Percentiles rank a stretch among this genome's conserved stretches.
These are phyloP conservation scores for Melikaiella ostensackeni DNA, from an alignment of 2,888 invertebrate genomes.

Conservation along the genomic window DNA sequence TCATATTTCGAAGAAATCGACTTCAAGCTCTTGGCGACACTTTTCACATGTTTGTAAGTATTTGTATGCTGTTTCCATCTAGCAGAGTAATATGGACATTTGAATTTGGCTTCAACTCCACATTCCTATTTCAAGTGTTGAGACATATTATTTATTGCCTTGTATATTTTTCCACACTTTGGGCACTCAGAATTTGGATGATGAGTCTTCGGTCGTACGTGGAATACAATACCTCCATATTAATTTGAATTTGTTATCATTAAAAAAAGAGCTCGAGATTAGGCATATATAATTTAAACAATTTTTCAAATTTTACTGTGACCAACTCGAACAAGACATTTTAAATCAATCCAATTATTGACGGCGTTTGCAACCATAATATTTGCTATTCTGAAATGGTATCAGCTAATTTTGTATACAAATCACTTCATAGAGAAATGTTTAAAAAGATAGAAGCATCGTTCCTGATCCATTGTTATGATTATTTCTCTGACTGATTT, in stretches of 20 bases:
- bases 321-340: too few species aligned
- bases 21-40: slow-evolving; percentile 51
- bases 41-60: slow-evolving; percentile 56
- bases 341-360: too few species aligned
- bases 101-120: slow-evolving; percentile 55
- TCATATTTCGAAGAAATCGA: slow-evolving; percentile 50
- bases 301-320: too few species aligned
- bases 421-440: too few species aligned
- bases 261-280: not conserved
- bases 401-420: too few species aligned
- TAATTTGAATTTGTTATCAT: slow-evolving; percentile 1
- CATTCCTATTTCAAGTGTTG: slow-evolving; percentile 59
- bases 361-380: too few species aligned
- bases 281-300: not conserved
- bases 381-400: too few species aligned
- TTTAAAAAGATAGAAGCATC: too few species aligned
- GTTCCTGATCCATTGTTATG: too few species aligned
- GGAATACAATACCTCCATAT: not conserved
- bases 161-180: slow-evolving; percentile 65
- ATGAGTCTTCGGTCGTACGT: not conserved
- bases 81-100: slow-evolving; percentile 57
- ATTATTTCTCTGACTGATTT: too few species aligned
- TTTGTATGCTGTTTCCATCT: slow-evolving; percentile 57
- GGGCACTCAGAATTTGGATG: slow-evolving; percentile 53
- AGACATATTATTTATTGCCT: slow-evolving; percentile 51